Conservation (phyloP, 2,113 vertebrate species). For the Pseudorectes ferrugineus region DNA sequence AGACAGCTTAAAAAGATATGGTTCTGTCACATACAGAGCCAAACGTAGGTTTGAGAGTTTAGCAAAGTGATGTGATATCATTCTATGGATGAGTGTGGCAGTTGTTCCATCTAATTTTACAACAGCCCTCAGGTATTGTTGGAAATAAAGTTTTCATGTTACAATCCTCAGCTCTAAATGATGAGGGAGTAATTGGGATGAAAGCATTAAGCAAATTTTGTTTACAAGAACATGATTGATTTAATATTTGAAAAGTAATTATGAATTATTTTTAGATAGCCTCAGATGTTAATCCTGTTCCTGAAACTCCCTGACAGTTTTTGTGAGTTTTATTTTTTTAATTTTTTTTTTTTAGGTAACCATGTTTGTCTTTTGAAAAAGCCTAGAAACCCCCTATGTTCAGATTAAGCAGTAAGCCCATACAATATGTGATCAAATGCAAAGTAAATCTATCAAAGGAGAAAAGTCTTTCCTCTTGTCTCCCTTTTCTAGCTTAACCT, state of each 20-base stretch:
- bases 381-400: not conserved
- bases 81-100: not conserved
- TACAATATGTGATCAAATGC: not conserved
- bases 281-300: not conserved
- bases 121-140: not conserved
- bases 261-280: not conserved
- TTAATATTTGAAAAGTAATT: not conserved
- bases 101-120: not conserved
- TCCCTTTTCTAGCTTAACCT: not conserved
- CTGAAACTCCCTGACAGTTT: not conserved
- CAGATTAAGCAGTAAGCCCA: not conserved
- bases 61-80: not conserved
- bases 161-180: not conserved
- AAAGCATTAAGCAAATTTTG: not conserved
- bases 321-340: not conserved
- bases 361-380: not conserved
- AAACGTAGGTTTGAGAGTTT: not conserved
- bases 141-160: not conserved
- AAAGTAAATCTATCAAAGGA: not conserved
- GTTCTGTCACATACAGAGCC: accelerated
- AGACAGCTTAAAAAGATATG: accelerated
- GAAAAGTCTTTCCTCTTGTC: not conserved
- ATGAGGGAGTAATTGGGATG: not conserved
- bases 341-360: not conserved
- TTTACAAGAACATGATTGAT: not conserved